Conservation (phyloP, 2,888 invertebrate species). For the Macrophya annulata region DNA sequence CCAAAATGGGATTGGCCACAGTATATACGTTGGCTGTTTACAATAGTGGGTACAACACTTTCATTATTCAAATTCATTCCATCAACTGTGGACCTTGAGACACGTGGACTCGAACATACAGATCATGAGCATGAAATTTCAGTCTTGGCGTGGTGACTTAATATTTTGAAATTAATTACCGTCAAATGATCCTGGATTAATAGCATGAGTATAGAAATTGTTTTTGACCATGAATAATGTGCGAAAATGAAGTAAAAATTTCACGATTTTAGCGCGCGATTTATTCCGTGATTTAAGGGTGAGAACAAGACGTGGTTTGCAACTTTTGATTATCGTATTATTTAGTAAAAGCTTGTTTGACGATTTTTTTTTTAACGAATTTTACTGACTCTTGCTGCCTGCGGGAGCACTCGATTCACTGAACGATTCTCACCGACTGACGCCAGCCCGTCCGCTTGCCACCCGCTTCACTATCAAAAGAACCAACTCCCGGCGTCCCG, state of each 20-base stretch:
- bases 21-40: background rate
- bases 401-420: constrained; percentile 62
- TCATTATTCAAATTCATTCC: constrained; percentile 31
- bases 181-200: background rate
- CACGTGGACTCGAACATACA: background rate
- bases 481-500: constrained; percentile 30
- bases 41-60: background rate
- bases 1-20: background rate
- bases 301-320: background rate
- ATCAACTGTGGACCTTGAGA: background rate
- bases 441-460: constrained; percentile 61
- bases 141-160: background rate
- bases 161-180: background rate
- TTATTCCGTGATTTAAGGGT: background rate
- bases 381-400: background rate
- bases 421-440: constrained; percentile 70
- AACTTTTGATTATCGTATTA: background rate
- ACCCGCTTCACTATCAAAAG: constrained; percentile 38
- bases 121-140: background rate
- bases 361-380: background rate
- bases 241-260: background rate
- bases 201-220: background rate
- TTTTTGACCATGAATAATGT: background rate
- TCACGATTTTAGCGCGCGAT: background rate
- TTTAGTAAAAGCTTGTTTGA: background rate